Evolutionary conservation across 1,140 invertebrate species (phyloP), one percentile per base, ranked within the genome.

Genomic region (Anastrepha ludens): DNA sequence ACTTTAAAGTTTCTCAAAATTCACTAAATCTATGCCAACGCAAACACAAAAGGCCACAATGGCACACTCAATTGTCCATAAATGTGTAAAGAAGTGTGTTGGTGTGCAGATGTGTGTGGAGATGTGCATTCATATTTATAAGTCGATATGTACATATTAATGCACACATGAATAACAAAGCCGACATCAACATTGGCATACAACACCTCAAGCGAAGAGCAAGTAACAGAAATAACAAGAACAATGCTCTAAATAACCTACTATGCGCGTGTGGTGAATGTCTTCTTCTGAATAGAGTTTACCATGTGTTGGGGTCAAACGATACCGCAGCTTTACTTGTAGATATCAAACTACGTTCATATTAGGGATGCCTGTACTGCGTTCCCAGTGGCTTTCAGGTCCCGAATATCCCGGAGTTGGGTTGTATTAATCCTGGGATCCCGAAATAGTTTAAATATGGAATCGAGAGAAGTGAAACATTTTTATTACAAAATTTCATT

Each of bases 1-100:
- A 81, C 74, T 81, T 74, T 81, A 81, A 81, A 81, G 74, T 81
- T 55, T 29, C n/a, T 58, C 17, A 44, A 81, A 81, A 81, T 81
- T 81, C 47, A 81, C 74, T 17, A 81, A 81, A 81, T 81, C 47
- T 29, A 55, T 47, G 47, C 74, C 74, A 81, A 55, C n/a, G 47
- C 44, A 81, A 81, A 81, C 74, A 81, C 20, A 29, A 81, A 58
- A 81, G 74, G 74, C 20, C 47, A 81, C 47, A 81, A 81, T 55
- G 74, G 74, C 55, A 41, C 47, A 74, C 74, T 55, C 74, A 81
- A 81, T 55, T 41, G 47, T 55, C 47, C 20, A 29, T 67, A 67
- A 55, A 8, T 41, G 47, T 9, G 74, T 81, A 81, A 8, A 81
- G 17, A 55, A 17, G 44, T 67, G 11, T 39, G 17, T 20, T 62